Conservation (phyloP, 2,113 vertebrate species). For the Bos indicus region DNA sequence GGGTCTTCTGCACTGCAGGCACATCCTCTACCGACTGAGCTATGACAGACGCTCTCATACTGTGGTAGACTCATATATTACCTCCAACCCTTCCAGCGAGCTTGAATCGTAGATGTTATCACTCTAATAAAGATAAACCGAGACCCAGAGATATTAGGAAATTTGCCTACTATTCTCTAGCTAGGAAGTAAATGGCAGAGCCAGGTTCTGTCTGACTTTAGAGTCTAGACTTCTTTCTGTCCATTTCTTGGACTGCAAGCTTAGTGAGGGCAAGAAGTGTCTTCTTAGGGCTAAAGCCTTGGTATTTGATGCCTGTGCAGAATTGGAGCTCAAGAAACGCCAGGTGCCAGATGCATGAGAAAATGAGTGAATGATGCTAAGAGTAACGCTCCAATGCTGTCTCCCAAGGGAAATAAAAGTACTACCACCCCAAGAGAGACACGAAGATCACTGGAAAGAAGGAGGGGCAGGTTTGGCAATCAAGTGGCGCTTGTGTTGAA, state of each 20-base stretch:
- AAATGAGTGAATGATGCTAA: not conserved
- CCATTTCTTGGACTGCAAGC: not conserved
- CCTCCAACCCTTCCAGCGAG: not conserved
- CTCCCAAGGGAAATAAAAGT: too few species aligned
- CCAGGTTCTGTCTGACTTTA: not conserved
- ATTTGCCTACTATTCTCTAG: not conserved
- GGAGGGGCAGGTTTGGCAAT: too few species aligned
- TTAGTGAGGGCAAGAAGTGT: not conserved
- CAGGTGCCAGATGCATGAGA: fast-evolving
- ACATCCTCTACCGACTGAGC: not conserved
- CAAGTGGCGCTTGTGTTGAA: fast-evolving
- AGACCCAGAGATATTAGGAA: not conserved
- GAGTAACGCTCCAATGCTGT: fast-evolving
- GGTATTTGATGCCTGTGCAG: not conserved
- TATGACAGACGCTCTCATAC: not conserved
- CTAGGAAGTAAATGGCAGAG: not conserved
- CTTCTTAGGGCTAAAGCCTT: not conserved
- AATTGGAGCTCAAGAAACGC: not conserved
- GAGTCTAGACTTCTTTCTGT: not conserved
- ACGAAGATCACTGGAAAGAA: not conserved
- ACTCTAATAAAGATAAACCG: not conserved
- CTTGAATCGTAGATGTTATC: not conserved
- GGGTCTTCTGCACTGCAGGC: not conserved
- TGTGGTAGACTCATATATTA: not conserved
- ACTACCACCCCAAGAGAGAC: not conserved